Conservation (phyloP, 2,888 invertebrate genomes). For the Agrotis puta region DNA sequence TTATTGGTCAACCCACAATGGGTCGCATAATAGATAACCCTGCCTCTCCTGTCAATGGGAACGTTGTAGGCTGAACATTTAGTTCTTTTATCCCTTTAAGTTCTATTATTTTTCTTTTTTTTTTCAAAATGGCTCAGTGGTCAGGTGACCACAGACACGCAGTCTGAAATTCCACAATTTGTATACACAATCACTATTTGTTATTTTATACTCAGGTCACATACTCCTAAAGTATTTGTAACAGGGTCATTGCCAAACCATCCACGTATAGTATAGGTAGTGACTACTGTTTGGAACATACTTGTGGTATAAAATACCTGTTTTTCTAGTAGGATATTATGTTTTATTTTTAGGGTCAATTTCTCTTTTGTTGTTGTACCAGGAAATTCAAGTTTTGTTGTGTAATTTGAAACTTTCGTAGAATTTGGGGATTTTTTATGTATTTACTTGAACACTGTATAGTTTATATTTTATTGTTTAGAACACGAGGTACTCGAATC, state of each 20-base stretch:
- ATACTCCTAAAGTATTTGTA: conserved; percentile 54
- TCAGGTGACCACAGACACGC: conserved; percentile 17
- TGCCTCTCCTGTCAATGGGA: too few relatives aligned
- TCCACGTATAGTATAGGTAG: conserved; percentile 49
- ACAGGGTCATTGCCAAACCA: conserved; percentile 59
- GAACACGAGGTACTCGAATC: background rate
- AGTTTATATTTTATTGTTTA: too few relatives aligned
- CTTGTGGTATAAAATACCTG: conserved; percentile 29
- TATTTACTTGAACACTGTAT: too few relatives aligned
- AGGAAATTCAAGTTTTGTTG: background rate
- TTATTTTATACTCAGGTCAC: conserved; percentile 45
- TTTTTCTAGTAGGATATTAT: conserved; percentile 35
- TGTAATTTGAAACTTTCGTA: background rate
- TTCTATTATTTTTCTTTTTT: background rate
- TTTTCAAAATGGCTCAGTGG: background rate
- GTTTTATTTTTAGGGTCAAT: conserved; percentile 35
- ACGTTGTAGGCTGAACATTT: too few relatives aligned
- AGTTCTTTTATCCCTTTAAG: background rate
- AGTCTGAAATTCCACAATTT: conserved; percentile 4
- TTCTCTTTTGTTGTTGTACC: conserved; percentile 38
- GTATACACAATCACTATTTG: conserved; percentile 9
- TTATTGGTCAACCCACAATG: too few relatives aligned
- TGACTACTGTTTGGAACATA: conserved; percentile 12
- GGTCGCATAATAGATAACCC: too few relatives aligned
- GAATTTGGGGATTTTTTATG: too few relatives aligned